A percentile compares a stretch with the other conserved stretches of the same genome.
phyloP scores from a whole-genome alignment of 1,140 invertebrate species.

The Leptopilina boulardi region DNA sequence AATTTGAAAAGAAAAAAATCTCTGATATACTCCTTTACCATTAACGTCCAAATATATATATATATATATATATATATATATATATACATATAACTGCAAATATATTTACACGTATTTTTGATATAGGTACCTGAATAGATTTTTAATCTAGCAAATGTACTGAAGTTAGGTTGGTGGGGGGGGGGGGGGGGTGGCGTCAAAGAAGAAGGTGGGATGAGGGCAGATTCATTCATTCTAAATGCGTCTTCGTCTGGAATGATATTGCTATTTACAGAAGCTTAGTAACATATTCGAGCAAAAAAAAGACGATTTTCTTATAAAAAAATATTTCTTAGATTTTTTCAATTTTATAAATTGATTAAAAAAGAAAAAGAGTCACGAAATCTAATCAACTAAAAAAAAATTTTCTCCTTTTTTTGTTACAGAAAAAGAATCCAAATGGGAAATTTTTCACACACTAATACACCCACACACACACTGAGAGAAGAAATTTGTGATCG shows the following conservation, averaged over 20 bases:
- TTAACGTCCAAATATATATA: not conserved
- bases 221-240: not conserved
- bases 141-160: conserved; percentile 30
- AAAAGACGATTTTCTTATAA: not conserved
- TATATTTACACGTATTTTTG: conserved; percentile 31
- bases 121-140: not conserved
- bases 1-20: conserved; percentile 13
- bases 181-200: not conserved
- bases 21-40: not conserved
- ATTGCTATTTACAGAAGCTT: conserved; percentile 28
- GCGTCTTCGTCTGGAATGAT: not conserved
- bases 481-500: not conserved
- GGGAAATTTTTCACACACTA: too few species aligned
- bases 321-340: not conserved
- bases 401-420: not conserved
- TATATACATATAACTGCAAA: too few species aligned
- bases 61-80: too few species aligned
- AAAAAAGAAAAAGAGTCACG: too few species aligned
- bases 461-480: too few species aligned
- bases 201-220: not conserved
- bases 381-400: not conserved
- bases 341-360: not conserved
- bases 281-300: not conserved
- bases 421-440: not conserved
- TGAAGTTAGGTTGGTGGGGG: not conserved